Evolutionary conservation across 2,888 invertebrate genomes (phyloP), one percentile per base, ranked within the genome.

Genomic region (Phyllotreta cruciferae): DNA sequence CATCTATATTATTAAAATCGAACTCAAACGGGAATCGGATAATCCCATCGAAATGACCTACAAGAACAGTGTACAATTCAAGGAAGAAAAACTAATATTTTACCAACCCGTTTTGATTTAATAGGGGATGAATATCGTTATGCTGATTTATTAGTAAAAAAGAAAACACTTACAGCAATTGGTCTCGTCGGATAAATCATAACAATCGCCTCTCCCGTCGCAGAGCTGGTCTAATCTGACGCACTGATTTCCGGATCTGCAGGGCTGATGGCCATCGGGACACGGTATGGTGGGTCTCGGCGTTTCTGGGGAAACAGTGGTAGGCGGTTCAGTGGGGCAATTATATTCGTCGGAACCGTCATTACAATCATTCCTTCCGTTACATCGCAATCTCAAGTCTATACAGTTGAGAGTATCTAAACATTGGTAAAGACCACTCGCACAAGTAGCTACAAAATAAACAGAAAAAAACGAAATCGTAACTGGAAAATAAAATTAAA

Each of bases 111-210:
- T 24, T 0, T 7, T 3, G 6, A n/a, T 14, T 6, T 1, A 13
- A 11, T 34, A 13, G 2, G 24, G 24, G 24, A 24, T 24, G 24
- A 24, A 24, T 24, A 24, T 24, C 24, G 24, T 24, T 24, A 24
- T 24, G 24, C 1, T 24, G 24, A 24, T 24, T 24, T 24, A 24
- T 24, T 24, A 24, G 24, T 24, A 8, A 62, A 10, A 41, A 14
- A n/a, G 13, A 0, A 36, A 8, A 44, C 57, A 74, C 84, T 82
- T 86, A 86, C 85, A 52, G 82, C 94, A 94, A 79, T 91, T 91
- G 76, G 90, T 85, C 83, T 95, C 94, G 81, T 95, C 94, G 72
- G 92, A 92, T 75, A 85, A 84, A 82, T 95, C 94, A 1, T 89
- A 89, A 83, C 94, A 94, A 83, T 94, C 93, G 69, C 88, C 83